A percentile compares a stretch with the other conserved stretches of the same genome.
phyloP scores from a whole-genome alignment of 2,113 vertebrate species.

The Gnathonemus longibarbis region DNA sequence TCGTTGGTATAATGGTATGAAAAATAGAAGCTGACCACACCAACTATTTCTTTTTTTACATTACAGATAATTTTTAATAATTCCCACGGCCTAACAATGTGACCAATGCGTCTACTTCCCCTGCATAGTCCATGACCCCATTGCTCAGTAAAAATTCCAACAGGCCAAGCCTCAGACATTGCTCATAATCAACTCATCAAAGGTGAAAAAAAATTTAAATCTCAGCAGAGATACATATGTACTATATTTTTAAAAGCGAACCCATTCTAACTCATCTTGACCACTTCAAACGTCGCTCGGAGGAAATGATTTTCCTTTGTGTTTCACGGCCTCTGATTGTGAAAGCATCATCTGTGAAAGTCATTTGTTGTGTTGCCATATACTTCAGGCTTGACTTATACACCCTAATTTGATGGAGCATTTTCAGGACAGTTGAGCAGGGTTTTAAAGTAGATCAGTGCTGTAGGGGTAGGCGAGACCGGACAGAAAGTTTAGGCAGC shows the following conservation, averaged over 20 bases:
- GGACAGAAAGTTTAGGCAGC: not conserved
- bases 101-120: not conserved
- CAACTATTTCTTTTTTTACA: not conserved
- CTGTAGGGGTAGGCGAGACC: not conserved
- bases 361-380: not conserved
- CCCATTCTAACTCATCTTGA: not conserved
- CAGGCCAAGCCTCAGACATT: not conserved
- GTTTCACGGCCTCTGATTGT: not conserved
- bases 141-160: not conserved
- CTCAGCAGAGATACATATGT: not conserved
- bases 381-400: not conserved
- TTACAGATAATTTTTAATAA: not conserved
- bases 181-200: not conserved
- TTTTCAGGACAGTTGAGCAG: not conserved
- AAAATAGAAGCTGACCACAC: not conserved
- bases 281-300: not conserved
- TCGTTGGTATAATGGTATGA: not conserved
- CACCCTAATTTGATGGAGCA: not conserved
- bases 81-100: not conserved
- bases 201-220: not conserved
- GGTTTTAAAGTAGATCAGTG: not conserved
- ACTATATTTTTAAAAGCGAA: not conserved
- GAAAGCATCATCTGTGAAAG: not conserved
- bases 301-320: constrained; percentile 4
- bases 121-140: not conserved